Percentiles rank a stretch among this genome's conserved stretches.
Evolutionary conservation across 2,113 vertebrate species (phyloP).

Genomic region (Heterocephalus glaber): DNA sequence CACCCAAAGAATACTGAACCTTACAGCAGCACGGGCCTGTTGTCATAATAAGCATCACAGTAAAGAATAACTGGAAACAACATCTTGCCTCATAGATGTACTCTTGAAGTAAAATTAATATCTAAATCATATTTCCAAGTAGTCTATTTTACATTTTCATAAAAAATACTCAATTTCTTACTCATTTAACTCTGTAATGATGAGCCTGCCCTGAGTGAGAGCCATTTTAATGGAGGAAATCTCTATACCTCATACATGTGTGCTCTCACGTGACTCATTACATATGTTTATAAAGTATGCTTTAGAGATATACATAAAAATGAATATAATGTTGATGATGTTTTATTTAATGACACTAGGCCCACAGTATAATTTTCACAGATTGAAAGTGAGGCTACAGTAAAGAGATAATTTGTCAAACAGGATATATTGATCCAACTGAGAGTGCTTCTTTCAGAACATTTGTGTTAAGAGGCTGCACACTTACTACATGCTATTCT

Average conservation of each 20-base stretch:
- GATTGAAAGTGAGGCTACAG: background rate
- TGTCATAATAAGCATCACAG: background rate
- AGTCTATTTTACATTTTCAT: background rate
- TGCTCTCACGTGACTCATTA: background rate
- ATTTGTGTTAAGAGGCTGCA: background rate
- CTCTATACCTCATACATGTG: background rate
- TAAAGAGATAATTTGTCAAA: background rate
- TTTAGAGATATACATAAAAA: background rate
- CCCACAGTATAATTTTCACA: background rate
- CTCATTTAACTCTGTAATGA: background rate
- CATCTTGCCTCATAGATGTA: background rate
- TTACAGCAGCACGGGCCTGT: background rate
- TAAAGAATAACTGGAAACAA: background rate
- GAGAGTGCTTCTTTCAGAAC: background rate
- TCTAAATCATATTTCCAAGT: background rate
- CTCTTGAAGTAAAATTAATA: background rate
- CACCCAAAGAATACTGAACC: background rate
- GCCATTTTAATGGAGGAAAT: background rate
- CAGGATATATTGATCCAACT: background rate
- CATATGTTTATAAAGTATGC: background rate
- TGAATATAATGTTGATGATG: background rate
- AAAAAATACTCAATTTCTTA: background rate
- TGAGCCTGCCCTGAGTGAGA: background rate
- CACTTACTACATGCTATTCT: background rate
- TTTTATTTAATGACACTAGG: background rate